Evolutionary conservation across 2,113 vertebrate genomes (phyloP), one percentile per base, ranked within the genome.

Genomic region (Nothoprocta pentlandii): DNA sequence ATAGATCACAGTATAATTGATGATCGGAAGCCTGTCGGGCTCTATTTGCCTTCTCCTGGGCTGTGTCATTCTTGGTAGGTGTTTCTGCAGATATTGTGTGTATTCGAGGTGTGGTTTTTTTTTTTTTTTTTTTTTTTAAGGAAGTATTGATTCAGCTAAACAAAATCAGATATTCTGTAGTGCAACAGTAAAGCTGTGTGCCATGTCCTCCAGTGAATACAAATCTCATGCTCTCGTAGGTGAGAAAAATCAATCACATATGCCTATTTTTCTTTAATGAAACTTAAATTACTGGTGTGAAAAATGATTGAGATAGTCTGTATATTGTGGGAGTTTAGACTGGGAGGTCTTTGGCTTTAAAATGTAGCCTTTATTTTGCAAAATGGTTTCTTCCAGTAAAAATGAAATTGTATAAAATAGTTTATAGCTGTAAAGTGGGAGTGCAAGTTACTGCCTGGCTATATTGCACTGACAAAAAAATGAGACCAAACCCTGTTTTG

Each of bases 171-270:
- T 94, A 91, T 67, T 79, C 22, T 79, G 14, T 73, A 62, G 46
- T 71, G 46, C 34, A 75, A 32, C 53, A 49, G 34, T 63, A 58
- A 83, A 92, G 73, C 39, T 68, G 23, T 64, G 32, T 16, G 15
- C 41, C 76, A 46, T 81, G 25, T 30, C 78, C 49, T 92, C 63
- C 61, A 66, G 85, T 74, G 47, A 93, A 64, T 59, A 85, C 41
- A 96, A 89, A 59, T 91, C 66, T 90, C 62, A 80, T 68, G 79
- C 83, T 82, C 23, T 83, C 71, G 23, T 56, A 58, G 66, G 15
- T 88, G 51, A 85, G 44, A 86, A 97, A 90, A 95, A 91, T 95
- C 69, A 96, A 94, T 96, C 88, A 58, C 9, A 41, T 44, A n/a
- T 81, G 62, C 67, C 54, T 79, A 42, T 88, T 91, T 87, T 77